Base-by-base conservation (phyloP, 2,113 vertebrate genomes). In the Pterocles orientalis region DNA sequence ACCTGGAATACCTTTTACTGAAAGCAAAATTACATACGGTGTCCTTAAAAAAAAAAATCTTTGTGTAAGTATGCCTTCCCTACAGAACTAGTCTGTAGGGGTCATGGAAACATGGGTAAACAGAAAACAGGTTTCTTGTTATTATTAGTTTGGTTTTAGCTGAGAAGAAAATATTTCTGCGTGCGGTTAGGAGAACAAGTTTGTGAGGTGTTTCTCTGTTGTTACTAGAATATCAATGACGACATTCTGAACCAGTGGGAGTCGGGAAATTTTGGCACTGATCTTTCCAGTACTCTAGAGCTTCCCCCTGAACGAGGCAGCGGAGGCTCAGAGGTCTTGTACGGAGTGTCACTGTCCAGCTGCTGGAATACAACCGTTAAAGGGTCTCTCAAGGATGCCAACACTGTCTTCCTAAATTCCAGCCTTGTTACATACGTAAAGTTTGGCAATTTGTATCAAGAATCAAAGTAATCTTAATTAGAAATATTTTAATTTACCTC, bases 401-500 rank as follows among this genome's bases (percentile, higher is more conserved):
- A 54, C 43, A 50, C 53, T 58, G 76, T 34, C 31, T 92, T 70
- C 51, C 41, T 94, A 76, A 92, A 96, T 65, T 61, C 58, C 64
- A 71, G 71, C 33, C 28, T 72, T 91, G 5, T 58, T 86, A 47
- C 79, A 72, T 93, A 78, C 91, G 95, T 89, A 94, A 95, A 94
- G 41, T 70, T 43, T 39, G 56, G 29, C 84, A 92, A 73, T 78
- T 92, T 78, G 33, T 78, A 26, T 64, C 51, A 96, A 47, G 86
- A 94, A 95, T 76, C 86, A 85, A 96, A 96, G 86, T 54, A 88
- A 95, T 91, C 78, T 82, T 57, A 90, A 87, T 80, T 89, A 88
- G 85, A 95, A 82, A 20, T 93, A 86, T 94, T 97, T 96, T 83
- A 93, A 96, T 88, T 86, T 96, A 82, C 89, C 70, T 97, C 85